A percentile compares a stretch with the other conserved stretches of the same genome.
These are phyloP conservation scores for Polyergus mexicanus DNA, from an alignment of 1,140 invertebrate genomes.

Conservation along the genomic window DNA sequence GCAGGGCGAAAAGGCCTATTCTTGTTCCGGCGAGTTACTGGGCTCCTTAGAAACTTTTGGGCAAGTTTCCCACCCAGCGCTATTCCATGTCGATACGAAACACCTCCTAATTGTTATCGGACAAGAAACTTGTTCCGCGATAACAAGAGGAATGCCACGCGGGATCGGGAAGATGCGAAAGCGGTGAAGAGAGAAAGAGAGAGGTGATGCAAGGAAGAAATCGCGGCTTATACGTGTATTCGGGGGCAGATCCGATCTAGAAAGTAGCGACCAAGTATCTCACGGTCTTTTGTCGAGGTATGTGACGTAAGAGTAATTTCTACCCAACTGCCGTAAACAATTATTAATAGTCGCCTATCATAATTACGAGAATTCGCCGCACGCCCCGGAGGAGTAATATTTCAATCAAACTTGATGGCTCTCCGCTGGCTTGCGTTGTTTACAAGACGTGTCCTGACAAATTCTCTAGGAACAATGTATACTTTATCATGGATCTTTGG, in stretches of 20 bases:
- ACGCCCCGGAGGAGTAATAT: slow-evolving; percentile 57
- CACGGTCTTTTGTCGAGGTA: slow-evolving; percentile 34
- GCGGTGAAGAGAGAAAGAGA: slow-evolving; percentile 60
- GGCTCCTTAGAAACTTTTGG: slow-evolving; percentile 81
- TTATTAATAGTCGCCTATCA: slow-evolving; percentile 73
- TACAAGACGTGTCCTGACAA: slow-evolving; percentile 36
- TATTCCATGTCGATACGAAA: slow-evolving; percentile 83
- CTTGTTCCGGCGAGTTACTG: slow-evolving; percentile 91
- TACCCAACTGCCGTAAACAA: slow-evolving; percentile 68
- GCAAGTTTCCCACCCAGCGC: slow-evolving; percentile 69
- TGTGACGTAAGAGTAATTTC: slow-evolving; percentile 63
- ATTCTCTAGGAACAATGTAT: slow-evolving; percentile 13
- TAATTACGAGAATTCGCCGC: slow-evolving; percentile 71
- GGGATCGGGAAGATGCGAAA: slow-evolving; percentile 59
- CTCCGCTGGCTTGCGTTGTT: slow-evolving; percentile 40
- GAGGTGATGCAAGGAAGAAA: slow-evolving; percentile 40
- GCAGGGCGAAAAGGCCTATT: slow-evolving; percentile 34
- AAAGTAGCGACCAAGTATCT: slow-evolving; percentile 67
- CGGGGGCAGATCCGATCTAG: slow-evolving; percentile 49
- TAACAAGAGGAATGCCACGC: slow-evolving; percentile 76
- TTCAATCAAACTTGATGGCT: slow-evolving; percentile 72
- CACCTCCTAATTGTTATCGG: slow-evolving; percentile 84
- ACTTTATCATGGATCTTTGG: neutral
- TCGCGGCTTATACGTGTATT: slow-evolving; percentile 10
- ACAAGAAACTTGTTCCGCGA: slow-evolving; percentile 84